Evolutionary conservation across 2,888 invertebrate genomes (phyloP).

Genomic region (Eupithecia pulchellata): DNA sequence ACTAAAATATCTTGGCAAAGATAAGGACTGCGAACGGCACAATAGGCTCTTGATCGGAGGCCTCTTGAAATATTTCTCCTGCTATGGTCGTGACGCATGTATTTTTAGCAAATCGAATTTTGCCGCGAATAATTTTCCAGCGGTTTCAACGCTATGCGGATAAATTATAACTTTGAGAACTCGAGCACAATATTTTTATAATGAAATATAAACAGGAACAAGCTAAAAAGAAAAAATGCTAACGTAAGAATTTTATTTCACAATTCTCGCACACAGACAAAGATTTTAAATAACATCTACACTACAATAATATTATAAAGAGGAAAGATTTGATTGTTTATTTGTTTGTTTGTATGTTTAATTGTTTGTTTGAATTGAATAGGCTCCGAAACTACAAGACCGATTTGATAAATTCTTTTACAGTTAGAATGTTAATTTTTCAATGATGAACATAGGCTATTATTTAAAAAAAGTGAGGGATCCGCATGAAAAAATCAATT

Average conservation of each 20-base stretch:
- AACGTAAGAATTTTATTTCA: too few relatives aligned
- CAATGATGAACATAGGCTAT: too few relatives aligned
- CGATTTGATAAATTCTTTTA: too few relatives aligned
- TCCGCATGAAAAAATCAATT: too few relatives aligned
- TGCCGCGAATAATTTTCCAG: not conserved
- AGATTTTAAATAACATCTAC: too few relatives aligned
- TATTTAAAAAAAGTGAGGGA: too few relatives aligned
- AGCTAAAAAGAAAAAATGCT: not conserved
- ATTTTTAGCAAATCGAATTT: not conserved
- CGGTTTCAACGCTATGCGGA: not conserved
- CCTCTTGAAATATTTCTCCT: not conserved
- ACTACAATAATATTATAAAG: too few relatives aligned
- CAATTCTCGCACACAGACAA: not conserved
- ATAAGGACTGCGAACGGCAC: constrained; percentile 37
- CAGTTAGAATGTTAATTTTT: too few relatives aligned
- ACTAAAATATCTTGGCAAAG: constrained; percentile 16
- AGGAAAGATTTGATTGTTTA: too few relatives aligned
- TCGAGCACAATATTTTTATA: not conserved
- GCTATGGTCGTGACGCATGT: not conserved
- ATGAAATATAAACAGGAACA: not conserved
- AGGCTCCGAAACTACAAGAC: too few relatives aligned
- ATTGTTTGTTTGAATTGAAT: too few relatives aligned
- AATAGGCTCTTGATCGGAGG: constrained; percentile 34
- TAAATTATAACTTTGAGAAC: not conserved
- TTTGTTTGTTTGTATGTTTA: too few relatives aligned